These are phyloP conservation scores for Antheraea yamamai DNA, from an alignment of 2,888 invertebrate genomes.

Conservation along the genomic window DNA sequence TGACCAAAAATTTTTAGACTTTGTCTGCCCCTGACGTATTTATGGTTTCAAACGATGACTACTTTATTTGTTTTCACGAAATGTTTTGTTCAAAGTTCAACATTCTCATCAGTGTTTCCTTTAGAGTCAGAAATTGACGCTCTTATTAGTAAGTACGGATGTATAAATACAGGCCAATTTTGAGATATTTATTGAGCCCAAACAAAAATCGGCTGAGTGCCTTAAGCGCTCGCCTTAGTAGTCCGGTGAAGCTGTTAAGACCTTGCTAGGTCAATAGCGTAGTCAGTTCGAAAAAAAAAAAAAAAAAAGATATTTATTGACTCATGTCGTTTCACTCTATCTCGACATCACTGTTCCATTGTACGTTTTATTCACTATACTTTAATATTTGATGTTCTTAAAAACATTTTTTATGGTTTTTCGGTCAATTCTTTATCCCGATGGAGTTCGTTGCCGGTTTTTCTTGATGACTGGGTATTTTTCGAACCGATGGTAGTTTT, in stretches of 20 bases:
- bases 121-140: background rate
- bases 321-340: background rate
- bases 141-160: background rate
- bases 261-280: no score
- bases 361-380: background rate
- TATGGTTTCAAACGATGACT: background rate
- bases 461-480: no score
- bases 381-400: no score
- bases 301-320: no score
- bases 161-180: background rate
- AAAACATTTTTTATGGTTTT: no score
- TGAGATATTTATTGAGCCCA: background rate
- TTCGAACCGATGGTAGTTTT: no score
- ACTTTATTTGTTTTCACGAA: background rate
- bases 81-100: background rate
- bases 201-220: no score
- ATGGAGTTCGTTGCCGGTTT: no score
- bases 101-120: background rate
- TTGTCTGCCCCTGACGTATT: background rate
- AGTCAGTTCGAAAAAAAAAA: no score
- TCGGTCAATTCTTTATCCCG: no score
- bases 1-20: background rate
- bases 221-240: no score
- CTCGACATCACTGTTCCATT: background rate
- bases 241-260: no score